Evolutionary conservation across 2,797 vertebrate species (phyloP).

Genomic region (Philypnodon macrostomus): DNA sequence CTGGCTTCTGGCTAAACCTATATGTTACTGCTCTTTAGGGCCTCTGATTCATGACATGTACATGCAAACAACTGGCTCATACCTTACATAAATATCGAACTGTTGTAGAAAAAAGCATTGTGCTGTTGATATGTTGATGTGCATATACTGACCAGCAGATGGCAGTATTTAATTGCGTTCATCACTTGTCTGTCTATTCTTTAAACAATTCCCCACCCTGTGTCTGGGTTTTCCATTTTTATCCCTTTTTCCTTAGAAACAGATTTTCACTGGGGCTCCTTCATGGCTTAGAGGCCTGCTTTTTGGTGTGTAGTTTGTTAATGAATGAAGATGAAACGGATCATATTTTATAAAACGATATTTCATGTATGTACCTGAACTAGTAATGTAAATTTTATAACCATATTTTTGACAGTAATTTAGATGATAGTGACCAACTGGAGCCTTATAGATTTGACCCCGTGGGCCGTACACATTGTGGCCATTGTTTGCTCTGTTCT

Average conservation of each 20-base stretch:
- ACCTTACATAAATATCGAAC: slow-evolving; percentile 31
- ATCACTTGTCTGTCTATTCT: slow-evolving; percentile 8
- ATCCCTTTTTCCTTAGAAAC: slow-evolving; percentile 70
- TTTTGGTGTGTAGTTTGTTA: slow-evolving; percentile 44
- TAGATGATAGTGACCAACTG: slow-evolving; percentile 9
- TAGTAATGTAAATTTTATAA: no score
- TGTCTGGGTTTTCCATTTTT: slow-evolving; percentile 60
- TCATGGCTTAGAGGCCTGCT: slow-evolving; percentile 29
- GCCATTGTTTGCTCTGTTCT: not conserved
- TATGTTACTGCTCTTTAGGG: no score
- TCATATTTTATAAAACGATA: slow-evolving; percentile 11
- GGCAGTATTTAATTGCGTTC: slow-evolving; percentile 70
- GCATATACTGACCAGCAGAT: slow-evolving; percentile 60
- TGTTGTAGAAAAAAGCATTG: slow-evolving; percentile 6
- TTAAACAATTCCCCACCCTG: slow-evolving; percentile 39
- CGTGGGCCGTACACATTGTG: slow-evolving; percentile 3
- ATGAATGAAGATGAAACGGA: slow-evolving; percentile 42
- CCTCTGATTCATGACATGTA: not conserved
- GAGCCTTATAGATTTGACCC: slow-evolving; percentile 24
- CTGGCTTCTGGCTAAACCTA: no score
- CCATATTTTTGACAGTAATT: slow-evolving; percentile 35
- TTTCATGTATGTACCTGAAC: slow-evolving; percentile 34
- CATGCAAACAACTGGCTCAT: slow-evolving; percentile 53
- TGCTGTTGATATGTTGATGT: not conserved
- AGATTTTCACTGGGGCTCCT: slow-evolving; percentile 49